Base-by-base conservation (phyloP, 2,797 vertebrate species). In the Eulemur mongoz region DNA sequence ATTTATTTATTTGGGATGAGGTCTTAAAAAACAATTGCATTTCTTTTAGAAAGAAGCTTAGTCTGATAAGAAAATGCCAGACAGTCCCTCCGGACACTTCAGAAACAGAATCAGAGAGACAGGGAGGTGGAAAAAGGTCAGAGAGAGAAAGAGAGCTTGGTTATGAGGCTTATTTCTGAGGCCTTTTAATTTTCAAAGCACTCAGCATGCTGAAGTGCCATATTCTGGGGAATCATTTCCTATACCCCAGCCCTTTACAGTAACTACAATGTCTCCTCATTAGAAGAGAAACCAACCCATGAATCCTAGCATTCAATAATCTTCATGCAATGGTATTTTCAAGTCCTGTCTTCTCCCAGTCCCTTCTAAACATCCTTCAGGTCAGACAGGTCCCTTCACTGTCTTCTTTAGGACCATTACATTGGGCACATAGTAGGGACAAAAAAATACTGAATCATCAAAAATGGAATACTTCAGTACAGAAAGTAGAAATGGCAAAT, bases 381-480 rank as follows among this genome's bases (percentile, higher is more conserved):
- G 54, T 89, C 61, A 91, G 43, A 72, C 18, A 86, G 11, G 35
- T 78, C 25, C 54, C 67, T 88, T 93, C 4, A 32, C 32, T 80
- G 7, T 87, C 27, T 91, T 88, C 78, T 57, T 93, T 83, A 57
- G 27, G 27, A 85, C 14, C 23, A 86, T 45, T 85, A 61, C 27
- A 61, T 25, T 57, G 25, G 32, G 32, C 25, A 94, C 20, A 72
- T 54, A 73, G n/a, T 23, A 93, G n/a, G 32, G 38, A 88, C 23
- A 85, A 76, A 88, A 65, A 88, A 91, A 91, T 78, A 65, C 13
- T 83, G 18, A 92, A 50, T 72, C 57, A 54, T 87, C 57, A 72
- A 76, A 73, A 20, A 18, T 50, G 48, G 27, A 76, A 57, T 65
- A 70, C 23, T 7, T 63, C n/a, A 83, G 27, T 69, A 43, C 48